A percentile compares a stretch with the other conserved stretches of the same genome.
phyloP scores from a whole-genome alignment of 2,113 vertebrate genomes.

The Scolopax mira region DNA sequence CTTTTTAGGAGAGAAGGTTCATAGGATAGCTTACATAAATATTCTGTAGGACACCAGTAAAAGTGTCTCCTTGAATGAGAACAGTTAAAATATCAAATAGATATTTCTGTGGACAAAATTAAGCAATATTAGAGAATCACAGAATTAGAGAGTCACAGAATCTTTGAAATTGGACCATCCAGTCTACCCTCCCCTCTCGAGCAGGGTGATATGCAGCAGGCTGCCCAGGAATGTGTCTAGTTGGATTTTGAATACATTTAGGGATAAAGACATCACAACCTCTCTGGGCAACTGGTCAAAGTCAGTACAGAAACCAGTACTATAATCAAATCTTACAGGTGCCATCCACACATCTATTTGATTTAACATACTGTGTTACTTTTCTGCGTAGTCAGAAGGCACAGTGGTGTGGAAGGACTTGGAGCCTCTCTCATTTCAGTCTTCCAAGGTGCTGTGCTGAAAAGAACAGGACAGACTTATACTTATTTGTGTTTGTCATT shows the following conservation, averaged over 20 bases:
- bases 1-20: neutral
- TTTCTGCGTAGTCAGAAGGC: neutral
- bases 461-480: neutral
- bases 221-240: neutral
- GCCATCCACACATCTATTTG: neutral
- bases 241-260: neutral
- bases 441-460: rapidly evolving
- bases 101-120: neutral
- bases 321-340: neutral
- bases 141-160: neutral
- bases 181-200: neutral
- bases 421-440: neutral
- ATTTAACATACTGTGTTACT: too few relatives aligned
- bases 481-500: neutral
- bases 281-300: neutral
- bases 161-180: neutral
- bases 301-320: neutral
- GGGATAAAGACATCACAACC: neutral
- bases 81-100: neutral
- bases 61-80: neutral
- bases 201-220: neutral
- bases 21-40: neutral
- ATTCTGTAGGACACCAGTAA: neutral
- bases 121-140: neutral
- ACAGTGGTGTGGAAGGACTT: neutral